Evolutionary conservation across 2,797 vertebrate species (phyloP), one percentile per base, ranked within the genome.

Genomic region (Enoplosus armatus): DNA sequence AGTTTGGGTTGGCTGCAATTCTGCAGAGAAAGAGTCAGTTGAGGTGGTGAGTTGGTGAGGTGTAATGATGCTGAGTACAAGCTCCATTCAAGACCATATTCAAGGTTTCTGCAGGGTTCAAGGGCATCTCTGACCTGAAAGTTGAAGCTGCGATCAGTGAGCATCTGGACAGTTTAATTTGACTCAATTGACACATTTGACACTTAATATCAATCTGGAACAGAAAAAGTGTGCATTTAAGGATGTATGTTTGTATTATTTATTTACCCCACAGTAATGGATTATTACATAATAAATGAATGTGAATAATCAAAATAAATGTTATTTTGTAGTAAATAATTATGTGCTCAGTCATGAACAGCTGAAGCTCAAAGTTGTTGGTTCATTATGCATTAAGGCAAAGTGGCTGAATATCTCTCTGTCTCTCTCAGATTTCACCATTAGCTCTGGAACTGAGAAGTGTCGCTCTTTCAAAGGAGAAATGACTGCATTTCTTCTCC

Each of bases 81-180:
- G 22, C 24, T 33, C 56, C 50, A 14, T 41, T 56, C 54, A 71
- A 37, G 59, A 62, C 26, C 62, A 27, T 8, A 45, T 18, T 33
- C 39, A 71, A 26, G 1, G 9, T 27, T 63, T 56, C 24, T 55
- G 29, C 31, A 60, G 27, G 22, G 47, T 26, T 68, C 31, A 59
- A 72, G 51, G 60, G 66, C 24, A 29, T 56, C 10, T 60, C 8
- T 75, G 20, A 60, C 26, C 53, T 58, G 55, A 50, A 59, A 22
- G 24, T 26, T 68, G 12, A 72, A 54, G 70, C 31, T 37, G 20
- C 6, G 7, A 63, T 77, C 56, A 68, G 1, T 68, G 16, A 55
- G 16, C 26, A 10, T 67, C 26, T 16, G 11, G 26, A 35, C 45
- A 16, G 61, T 14, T 31, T n/a, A 20, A 27, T 74, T 0, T 20